Conservation (phyloP, 2,113 vertebrate species). For the Poeciliopsis retropinna region DNA sequence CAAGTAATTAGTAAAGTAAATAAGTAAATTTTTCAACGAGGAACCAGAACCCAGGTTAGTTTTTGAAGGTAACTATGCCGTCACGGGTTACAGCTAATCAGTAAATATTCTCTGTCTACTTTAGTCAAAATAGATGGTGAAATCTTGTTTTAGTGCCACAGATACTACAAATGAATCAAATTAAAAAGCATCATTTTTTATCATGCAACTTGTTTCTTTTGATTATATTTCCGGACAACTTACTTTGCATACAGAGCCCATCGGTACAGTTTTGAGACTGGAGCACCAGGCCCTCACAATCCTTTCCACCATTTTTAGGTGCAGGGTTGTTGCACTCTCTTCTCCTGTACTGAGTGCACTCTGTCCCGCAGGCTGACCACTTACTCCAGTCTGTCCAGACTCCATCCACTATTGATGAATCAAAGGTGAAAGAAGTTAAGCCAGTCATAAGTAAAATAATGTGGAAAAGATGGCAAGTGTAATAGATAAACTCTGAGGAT, state of each 20-base stretch:
- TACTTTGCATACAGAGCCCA: constrained; percentile 96
- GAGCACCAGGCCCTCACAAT: constrained; percentile 90
- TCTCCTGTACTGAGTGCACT: constrained; percentile 95
- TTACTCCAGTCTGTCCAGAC: constrained; percentile 95
- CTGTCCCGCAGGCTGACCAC: constrained; percentile 94
- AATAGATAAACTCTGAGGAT: not conserved
- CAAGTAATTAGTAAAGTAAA: too few species aligned
- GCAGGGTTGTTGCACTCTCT: constrained; percentile 90
- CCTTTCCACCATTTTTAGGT: constrained; percentile 92
- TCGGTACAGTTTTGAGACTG: constrained; percentile 96
- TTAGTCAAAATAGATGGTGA: not conserved
- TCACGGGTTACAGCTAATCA: not conserved
- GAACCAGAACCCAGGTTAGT: too few species aligned
- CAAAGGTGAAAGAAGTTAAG: not conserved
- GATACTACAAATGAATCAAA: not conserved
- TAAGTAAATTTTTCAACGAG: too few species aligned
- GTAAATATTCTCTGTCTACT: not conserved
- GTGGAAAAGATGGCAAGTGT: not conserved
- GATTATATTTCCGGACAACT: constrained; percentile 66
- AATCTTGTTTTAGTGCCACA: not conserved
- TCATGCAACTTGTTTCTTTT: not conserved
- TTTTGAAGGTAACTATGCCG: too few species aligned
- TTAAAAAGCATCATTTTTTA: not conserved
- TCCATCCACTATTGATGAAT: constrained; percentile 86
- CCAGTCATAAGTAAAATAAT: not conserved